A percentile compares a stretch with the other conserved stretches of the same genome.
Evolutionary conservation across 2,888 invertebrate genomes (phyloP).

Genomic region (Scaptomyza parva): DNA sequence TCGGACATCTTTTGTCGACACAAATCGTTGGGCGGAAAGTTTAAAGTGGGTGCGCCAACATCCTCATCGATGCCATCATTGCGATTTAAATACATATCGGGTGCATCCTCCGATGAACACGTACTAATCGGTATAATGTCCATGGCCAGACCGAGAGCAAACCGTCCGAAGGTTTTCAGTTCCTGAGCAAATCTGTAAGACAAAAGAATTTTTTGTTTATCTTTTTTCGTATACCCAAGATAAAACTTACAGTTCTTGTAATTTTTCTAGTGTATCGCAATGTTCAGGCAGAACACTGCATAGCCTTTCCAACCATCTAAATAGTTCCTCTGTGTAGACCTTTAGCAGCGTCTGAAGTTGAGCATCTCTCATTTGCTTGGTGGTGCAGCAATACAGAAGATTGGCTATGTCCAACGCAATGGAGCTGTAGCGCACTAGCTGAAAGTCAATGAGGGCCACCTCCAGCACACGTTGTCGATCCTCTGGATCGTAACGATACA

Average conservation of each 20-base stretch:
- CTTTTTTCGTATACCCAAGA: neutral
- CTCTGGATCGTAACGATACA: constrained; percentile 86
- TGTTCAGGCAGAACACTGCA: constrained; percentile 84
- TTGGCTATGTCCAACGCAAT: constrained; percentile 89
- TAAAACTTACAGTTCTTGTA: constrained; percentile 75
- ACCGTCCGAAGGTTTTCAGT: constrained; percentile 87
- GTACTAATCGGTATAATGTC: constrained; percentile 90
- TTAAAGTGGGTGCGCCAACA: constrained; percentile 81
- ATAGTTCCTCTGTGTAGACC: constrained; percentile 87
- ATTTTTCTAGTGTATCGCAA: constrained; percentile 85
- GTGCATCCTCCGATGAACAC: constrained; percentile 90
- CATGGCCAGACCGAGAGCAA: constrained; percentile 89
- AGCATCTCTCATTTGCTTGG: constrained; percentile 87
- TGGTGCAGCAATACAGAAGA: constrained; percentile 89
- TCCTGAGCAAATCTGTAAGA: constrained; percentile 87
- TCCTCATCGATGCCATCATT: constrained; percentile 81
- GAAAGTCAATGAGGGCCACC: constrained; percentile 90
- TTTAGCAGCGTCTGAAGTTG: constrained; percentile 87
- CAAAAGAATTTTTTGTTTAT: neutral
- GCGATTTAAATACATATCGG: constrained; percentile 87
- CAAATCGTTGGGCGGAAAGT: constrained; percentile 86
- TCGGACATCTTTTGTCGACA: constrained; percentile 90
- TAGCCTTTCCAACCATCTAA: constrained; percentile 86
- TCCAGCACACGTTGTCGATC: constrained; percentile 86
- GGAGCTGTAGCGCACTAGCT: constrained; percentile 89